A percentile compares a stretch with the other conserved stretches of the same genome.
phyloP scores from a whole-genome alignment of 2,113 vertebrate genomes.

The Campylorhamphus procurvoides region DNA sequence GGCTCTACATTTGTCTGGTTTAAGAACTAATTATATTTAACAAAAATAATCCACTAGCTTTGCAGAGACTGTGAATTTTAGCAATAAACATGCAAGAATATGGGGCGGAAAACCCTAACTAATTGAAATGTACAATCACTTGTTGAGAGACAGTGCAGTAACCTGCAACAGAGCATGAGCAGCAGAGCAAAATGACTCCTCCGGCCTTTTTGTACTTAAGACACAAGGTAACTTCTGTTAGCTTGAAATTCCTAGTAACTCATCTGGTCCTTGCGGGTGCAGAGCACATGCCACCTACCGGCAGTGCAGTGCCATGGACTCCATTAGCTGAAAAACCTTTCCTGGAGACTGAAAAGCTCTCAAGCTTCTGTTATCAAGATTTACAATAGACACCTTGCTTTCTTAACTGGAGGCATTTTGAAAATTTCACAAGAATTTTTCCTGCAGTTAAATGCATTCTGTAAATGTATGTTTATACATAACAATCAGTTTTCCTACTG shows the following conservation, averaged over 20 bases:
- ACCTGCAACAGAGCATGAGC: not conserved
- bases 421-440: not conserved
- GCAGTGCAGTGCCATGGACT: not conserved
- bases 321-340: not conserved
- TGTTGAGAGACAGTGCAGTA: not conserved
- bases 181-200: not conserved
- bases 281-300: not conserved
- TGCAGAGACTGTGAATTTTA: not conserved
- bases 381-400: not conserved
- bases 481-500: not conserved
- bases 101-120: not conserved
- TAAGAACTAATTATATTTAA: not conserved
- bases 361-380: not conserved
- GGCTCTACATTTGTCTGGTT: not conserved
- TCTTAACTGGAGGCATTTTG: not conserved
- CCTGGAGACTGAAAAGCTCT: not conserved
- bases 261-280: not conserved
- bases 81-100: not conserved
- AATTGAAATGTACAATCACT: not conserved
- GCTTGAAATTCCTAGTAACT: not conserved
- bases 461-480: not conserved
- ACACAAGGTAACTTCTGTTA: not conserved
- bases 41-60: not conserved
- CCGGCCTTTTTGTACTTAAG: not conserved
- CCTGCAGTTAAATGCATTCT: not conserved